Conservation (phyloP, 2,888 invertebrate genomes). For the Blastobasis adustella region DNA sequence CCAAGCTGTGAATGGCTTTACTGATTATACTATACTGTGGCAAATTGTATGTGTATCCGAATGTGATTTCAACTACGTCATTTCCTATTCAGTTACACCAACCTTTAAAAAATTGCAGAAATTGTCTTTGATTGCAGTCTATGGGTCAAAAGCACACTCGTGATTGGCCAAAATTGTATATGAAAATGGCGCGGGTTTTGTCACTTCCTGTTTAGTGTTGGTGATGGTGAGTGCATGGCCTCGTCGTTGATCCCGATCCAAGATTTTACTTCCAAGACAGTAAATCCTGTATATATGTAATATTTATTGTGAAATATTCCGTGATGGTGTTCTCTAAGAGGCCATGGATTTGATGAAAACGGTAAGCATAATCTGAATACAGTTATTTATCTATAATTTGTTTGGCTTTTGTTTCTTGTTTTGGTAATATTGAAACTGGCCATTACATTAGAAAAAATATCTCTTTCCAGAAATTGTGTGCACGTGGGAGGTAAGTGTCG, state of each 20-base stretch:
- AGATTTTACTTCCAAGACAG: constrained; percentile 49
- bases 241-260: constrained; percentile 61
- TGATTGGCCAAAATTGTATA: constrained; percentile 38
- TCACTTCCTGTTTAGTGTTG: constrained; percentile 67
- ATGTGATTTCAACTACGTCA: neutral
- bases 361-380: constrained; percentile 57
- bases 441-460: constrained; percentile 75
- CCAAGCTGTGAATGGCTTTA: too few relatives aligned
- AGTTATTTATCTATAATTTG: constrained; percentile 49
- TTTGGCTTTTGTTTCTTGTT: constrained; percentile 76
- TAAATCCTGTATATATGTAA: constrained; percentile 49
- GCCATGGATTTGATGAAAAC: constrained; percentile 77
- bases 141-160: constrained; percentile 25
- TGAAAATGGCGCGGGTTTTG: constrained; percentile 65
- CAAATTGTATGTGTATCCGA: constrained; percentile 1
- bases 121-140: constrained; percentile 11
- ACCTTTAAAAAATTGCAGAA: too few relatives aligned
- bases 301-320: constrained; percentile 59
- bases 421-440: constrained; percentile 75
- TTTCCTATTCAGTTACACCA: too few relatives aligned
- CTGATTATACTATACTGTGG: neutral
- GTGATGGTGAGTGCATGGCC: constrained; percentile 57
- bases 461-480: constrained; percentile 73
- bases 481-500: constrained; percentile 72
- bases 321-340: constrained; percentile 73